Base-by-base conservation (phyloP, 2,888 invertebrate species). In the Parelbella ahira region DNA sequence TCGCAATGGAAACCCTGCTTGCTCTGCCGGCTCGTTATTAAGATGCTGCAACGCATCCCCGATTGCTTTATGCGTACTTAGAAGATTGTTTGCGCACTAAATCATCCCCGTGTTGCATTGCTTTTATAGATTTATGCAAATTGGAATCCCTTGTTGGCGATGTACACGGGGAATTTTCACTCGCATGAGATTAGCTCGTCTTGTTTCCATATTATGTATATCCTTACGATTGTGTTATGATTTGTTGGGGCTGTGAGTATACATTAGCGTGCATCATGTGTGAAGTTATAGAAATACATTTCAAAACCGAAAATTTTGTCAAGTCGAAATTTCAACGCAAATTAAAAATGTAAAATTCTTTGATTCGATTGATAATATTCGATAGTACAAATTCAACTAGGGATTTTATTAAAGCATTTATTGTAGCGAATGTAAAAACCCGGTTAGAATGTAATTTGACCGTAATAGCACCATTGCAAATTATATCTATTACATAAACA, bases 401-500 rank as follows among this genome's bases (percentile, higher is more conserved):
- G n/a, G n/a, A 15, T 4, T 13, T n/a, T 2, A 3, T 7, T 15
- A n/a, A n/a, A 28, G 7, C 2, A 1, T 4, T 10, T 3, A 15
- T 8, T 13, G 7, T 13, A n/a, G 7, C 12, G 11, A 9, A 30
- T 8, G 13, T 18, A 15, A 4, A 8, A 24, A 12, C 11, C 12
- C 7, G 9, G 4, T 8, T 23, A 4, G 9, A 15, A n/a, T 5
- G 15, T 30, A 24, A 20, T n/a, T 18, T 8, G 13, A 28, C 15
- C 29, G 23, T 18, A 11, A 30, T 7, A 13, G 18, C 30, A 29
- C 13, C 38, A 39, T 39, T 39, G 32, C 32, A 39, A 39, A 20
- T 32, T 39, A n/a, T 25, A 25, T 39, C 24, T 9, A 47, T 57
- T 55, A 52, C 50, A 50, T 54, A 54, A 55, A 47, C 48, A 45